Conservation (phyloP, 2,888 invertebrate species). For the Spisula subtruncata region DNA sequence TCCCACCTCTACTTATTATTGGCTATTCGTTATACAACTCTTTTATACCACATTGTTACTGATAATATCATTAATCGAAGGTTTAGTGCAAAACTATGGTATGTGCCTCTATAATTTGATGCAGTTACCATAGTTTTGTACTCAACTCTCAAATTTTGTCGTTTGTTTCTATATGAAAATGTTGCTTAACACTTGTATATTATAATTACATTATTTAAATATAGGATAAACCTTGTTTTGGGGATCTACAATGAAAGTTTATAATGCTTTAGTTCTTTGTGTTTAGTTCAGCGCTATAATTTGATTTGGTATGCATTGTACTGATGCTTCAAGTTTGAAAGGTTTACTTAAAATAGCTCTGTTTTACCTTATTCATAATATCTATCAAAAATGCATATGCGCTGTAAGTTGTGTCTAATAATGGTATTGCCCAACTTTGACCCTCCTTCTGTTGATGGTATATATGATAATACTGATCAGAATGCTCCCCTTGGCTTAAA, state of each 20-base stretch:
- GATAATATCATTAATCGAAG: neutral
- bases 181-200: conserved; percentile 6
- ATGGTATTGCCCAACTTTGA: no score
- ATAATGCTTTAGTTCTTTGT: neutral
- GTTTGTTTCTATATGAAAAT: neutral
- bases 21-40: neutral
- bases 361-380: no score
- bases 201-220: neutral
- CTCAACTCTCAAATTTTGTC: no score
- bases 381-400: no score
- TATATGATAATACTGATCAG: neutral
- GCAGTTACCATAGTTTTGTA: no score
- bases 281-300: neutral
- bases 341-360: no score
- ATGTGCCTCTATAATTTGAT: no score
- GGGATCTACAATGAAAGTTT: neutral
- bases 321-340: no score
- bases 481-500: conserved; percentile 4
- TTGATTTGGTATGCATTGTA: no score
- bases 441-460: no score
- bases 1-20: conserved; percentile 19
- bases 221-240: neutral
- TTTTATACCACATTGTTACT: conserved; percentile 7
- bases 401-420: no score
- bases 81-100: no score